A percentile compares a stretch with the other conserved stretches of the same genome.
Evolutionary conservation across 2,888 invertebrate genomes (phyloP).

Genomic region (Coelopa pilipes): DNA sequence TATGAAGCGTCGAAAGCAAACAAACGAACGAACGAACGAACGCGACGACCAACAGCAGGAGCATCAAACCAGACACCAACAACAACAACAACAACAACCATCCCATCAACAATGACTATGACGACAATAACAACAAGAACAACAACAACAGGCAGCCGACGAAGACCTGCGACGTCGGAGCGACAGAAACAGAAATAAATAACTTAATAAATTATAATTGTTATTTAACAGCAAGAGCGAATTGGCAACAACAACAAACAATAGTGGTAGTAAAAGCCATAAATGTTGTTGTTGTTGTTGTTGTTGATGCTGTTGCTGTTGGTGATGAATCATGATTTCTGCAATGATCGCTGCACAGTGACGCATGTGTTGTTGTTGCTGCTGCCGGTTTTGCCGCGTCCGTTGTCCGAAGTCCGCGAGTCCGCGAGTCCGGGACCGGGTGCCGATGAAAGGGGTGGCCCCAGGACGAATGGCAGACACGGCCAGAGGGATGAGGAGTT

Average conservation of each 20-base stretch:
- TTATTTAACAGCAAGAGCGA: conserved; percentile 52
- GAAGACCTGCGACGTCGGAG: no score
- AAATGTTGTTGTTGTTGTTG: no score
- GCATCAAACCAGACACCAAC: conserved; percentile 27
- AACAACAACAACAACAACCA: conserved; percentile 24
- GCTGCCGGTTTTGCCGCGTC: conserved; percentile 21
- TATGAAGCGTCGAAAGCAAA: neutral
- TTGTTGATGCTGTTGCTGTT: no score
- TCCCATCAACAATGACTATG: no score
- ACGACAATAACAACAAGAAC: no score
- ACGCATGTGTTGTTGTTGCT: conserved; percentile 7
- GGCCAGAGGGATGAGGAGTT: no score
- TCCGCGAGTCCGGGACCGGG: no score
- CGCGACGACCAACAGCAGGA: conserved; percentile 19
- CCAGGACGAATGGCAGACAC: no score
- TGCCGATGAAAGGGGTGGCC: no score
- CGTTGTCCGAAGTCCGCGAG: conserved; percentile 43
- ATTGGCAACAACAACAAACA: conserved; percentile 22
- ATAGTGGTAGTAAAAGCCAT: conserved; percentile 28
- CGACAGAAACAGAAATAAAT: conserved; percentile 46
- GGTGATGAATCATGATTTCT: conserved; percentile 33
- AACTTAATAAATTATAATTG: conserved; percentile 59
- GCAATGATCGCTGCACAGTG: no score
- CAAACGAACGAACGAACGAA: no score
- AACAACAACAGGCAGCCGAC: no score